Evolutionary conservation across 2,888 invertebrate genomes (phyloP), one percentile per base, ranked within the genome.

Genomic region (Volucella bombylans): DNA sequence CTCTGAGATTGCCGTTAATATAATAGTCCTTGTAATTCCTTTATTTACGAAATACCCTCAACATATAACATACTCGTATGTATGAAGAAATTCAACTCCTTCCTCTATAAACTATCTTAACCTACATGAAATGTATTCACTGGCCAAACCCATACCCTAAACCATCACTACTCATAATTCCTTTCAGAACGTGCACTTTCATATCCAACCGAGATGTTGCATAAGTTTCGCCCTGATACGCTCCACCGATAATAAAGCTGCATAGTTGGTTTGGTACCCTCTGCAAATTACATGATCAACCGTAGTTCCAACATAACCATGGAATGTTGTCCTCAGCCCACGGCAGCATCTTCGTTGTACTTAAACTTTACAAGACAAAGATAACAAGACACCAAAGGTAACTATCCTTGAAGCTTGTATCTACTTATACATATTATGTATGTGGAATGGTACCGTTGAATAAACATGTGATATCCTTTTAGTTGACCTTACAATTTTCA

Each of bases 401-500:
- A 8, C n/a, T 10, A 52, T 18, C 31, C 45, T 47, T 8, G 14
- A 39, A 67, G 50, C 50, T 76, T 39, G 18, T 80, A 57, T 50
- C 41, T 50, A 39, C 12, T 15, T n/a, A n/a, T n/a, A n/a, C 31
- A 12, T 18, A 38, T 11, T 50, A 50, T 39, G 38, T 52, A 31
- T 14, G 31, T 10, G 23, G 49, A 71, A 31, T 31, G 31, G 69
- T 71, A 67, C 65, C 72, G 55, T 74, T 74, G 74, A 69, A 64
- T 79, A 69, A 83, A 79, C 74, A 79, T 74, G 73, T 74, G 71
- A 80, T 74, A 80, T 80, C 73, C 78, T 79, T 82, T 79, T 82
- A 79, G 73, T 83, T 83, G 83, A 80, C 83, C 83, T 79, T 65
- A 67, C 67, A 55, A 74, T 76, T 83, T 80, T 74, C 59, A 83